A percentile compares a stretch with the other conserved stretches of the same genome.
Conservation (phyloP, 2,113 vertebrate genomes). For the Glaucidium brasilianum region DNA sequence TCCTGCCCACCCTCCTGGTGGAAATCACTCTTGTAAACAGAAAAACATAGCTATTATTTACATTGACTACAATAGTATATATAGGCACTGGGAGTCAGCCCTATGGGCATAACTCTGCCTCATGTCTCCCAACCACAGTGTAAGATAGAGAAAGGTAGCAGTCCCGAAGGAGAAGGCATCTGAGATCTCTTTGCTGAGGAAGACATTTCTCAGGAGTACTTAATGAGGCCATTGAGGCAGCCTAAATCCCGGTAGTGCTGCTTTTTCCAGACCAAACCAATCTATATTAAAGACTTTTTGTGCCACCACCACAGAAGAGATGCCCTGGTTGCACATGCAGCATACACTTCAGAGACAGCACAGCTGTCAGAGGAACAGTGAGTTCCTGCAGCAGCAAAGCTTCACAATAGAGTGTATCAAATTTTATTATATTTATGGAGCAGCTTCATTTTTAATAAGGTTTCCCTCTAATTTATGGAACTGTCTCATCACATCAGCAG, state of each 20-base stretch:
- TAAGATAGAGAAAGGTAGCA: background rate
- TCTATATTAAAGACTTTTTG: background rate
- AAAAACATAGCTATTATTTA: background rate
- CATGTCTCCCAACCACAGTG: background rate
- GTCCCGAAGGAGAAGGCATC: background rate
- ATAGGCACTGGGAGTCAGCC: background rate
- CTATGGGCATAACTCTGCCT: background rate
- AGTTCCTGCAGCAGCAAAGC: background rate
- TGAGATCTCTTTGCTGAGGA: background rate
- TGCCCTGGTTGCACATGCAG: background rate
- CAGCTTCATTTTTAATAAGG: background rate
- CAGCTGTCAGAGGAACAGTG: background rate
- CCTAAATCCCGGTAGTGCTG: background rate
- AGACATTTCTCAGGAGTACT: background rate
- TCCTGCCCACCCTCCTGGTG: fast-evolving
- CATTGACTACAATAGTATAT: background rate
- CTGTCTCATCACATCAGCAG: background rate
- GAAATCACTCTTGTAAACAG: background rate
- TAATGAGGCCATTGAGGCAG: background rate
- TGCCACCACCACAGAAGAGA: background rate
- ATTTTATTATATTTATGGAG: background rate
- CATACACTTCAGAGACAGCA: background rate
- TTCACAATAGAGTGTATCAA: background rate
- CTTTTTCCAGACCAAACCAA: background rate
- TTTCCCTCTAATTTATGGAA: background rate